Conservation (phyloP, 2,113 vertebrate species). For the Camelus bactrianus region DNA sequence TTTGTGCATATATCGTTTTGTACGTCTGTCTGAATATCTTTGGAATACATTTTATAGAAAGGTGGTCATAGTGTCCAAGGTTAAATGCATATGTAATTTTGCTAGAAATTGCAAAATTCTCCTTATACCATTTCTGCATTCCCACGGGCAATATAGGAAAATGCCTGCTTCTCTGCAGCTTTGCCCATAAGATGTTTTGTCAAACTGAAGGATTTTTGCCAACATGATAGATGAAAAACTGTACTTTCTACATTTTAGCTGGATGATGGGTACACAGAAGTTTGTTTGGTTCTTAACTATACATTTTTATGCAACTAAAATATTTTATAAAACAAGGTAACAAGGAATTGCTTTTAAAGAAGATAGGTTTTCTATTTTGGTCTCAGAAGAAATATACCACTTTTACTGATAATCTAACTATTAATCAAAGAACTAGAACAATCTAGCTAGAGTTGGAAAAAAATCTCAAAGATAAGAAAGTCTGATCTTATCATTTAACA, state of each 20-base stretch:
- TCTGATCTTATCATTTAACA: not conserved
- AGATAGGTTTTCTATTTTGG: constrained; percentile 20
- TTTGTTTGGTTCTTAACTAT: constrained; percentile 31
- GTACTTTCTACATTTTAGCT: constrained; percentile 17
- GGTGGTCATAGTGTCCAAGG: not conserved
- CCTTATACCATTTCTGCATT: not conserved
- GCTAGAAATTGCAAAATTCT: not conserved
- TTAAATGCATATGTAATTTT: constrained; percentile 26
- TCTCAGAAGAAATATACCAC: not conserved
- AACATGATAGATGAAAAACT: not conserved
- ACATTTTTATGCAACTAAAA: not conserved
- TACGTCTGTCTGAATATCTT: not conserved
- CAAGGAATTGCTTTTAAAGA: constrained; percentile 39
- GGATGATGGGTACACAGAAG: not conserved
- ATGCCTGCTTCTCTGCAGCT: not conserved
- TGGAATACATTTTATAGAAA: not conserved
- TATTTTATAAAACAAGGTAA: constrained; percentile 35
- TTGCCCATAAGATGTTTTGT: constrained; percentile 21
- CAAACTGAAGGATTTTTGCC: constrained; percentile 21
- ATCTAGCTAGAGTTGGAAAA: not conserved
- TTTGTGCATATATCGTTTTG: not conserved
- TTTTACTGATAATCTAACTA: not conserved
- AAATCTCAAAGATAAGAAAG: not conserved
- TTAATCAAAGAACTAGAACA: not conserved
- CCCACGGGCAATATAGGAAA: not conserved